Percentiles rank a stretch among this genome's conserved stretches.
Evolutionary conservation across 2,113 vertebrate genomes (phyloP).

Genomic region (Pica pica): DNA sequence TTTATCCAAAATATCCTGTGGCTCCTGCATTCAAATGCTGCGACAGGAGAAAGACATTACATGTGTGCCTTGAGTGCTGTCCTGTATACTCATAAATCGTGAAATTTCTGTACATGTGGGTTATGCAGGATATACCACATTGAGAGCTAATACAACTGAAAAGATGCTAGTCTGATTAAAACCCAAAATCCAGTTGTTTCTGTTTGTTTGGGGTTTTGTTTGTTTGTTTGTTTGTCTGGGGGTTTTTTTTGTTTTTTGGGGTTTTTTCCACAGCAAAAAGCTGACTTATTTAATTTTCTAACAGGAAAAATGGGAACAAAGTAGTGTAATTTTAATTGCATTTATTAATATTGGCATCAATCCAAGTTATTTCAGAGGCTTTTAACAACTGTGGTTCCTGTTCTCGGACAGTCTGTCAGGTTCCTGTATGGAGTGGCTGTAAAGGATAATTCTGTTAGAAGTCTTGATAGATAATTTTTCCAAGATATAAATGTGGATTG

Average conservation of each 20-base stretch:
- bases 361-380: not conserved
- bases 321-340: not conserved
- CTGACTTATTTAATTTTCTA: not conserved
- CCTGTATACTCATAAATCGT: not conserved
- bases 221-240: rapidly evolving
- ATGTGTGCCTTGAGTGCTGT: not conserved
- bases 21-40: not conserved
- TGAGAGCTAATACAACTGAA: not conserved
- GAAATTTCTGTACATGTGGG: not conserved
- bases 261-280: not conserved
- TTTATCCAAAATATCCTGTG: not conserved
- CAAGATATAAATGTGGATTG: not conserved
- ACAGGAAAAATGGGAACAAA: not conserved
- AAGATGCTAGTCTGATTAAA: not conserved
- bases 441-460: not conserved
- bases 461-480: not conserved
- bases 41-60: not conserved
- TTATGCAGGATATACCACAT: not conserved
- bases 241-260: not conserved
- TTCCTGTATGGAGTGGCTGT: not conserved
- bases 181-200: not conserved
- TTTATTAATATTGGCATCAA: not conserved
- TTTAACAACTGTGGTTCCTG: not conserved
- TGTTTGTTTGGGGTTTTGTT: not conserved
- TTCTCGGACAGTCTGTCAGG: not conserved